Evolutionary conservation across 2,888 invertebrate genomes (phyloP).

Genomic region (Eurytoma californica): DNA sequence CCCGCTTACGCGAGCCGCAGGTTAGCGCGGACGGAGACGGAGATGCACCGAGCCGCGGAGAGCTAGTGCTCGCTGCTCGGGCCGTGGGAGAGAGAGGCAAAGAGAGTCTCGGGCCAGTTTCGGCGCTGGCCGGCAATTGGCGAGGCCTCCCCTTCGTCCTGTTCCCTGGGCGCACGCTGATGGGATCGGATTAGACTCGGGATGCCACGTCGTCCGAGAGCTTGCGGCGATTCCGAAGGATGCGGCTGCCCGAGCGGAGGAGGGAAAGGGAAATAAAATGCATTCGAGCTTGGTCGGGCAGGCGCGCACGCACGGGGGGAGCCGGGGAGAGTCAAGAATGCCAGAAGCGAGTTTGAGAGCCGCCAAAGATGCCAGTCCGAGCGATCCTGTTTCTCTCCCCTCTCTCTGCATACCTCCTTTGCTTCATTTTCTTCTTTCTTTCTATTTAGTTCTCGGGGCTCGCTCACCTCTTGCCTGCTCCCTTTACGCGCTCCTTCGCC

Average conservation of each 20-base stretch:
- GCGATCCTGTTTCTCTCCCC: slow-evolving; percentile 53
- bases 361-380: slow-evolving; percentile 42
- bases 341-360: slow-evolving; percentile 47
- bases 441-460: slow-evolving; percentile 47
- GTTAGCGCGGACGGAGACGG: slow-evolving; percentile 32
- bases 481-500: slow-evolving; percentile 14
- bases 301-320: no score
- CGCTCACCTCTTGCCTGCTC: slow-evolving; percentile 13
- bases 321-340: slow-evolving; percentile 45
- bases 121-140: no score
- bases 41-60: slow-evolving; percentile 13
- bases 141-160: no score
- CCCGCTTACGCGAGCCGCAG: slow-evolving; percentile 20
- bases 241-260: neutral
- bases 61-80: neutral
- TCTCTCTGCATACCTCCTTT: slow-evolving; percentile 52
- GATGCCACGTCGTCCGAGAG: neutral
- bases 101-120: no score
- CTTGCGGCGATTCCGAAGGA: slow-evolving; percentile 2
- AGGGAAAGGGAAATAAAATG: slow-evolving; percentile 41
- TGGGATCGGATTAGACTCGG: no score
- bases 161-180: no score
- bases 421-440: no score
- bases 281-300: slow-evolving; percentile 14
- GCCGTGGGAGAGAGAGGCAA: slow-evolving; percentile 1